A percentile compares a stretch with the other conserved stretches of the same genome.
phyloP scores from a whole-genome alignment of 2,797 vertebrate genomes.

The Acanthis flammea region DNA sequence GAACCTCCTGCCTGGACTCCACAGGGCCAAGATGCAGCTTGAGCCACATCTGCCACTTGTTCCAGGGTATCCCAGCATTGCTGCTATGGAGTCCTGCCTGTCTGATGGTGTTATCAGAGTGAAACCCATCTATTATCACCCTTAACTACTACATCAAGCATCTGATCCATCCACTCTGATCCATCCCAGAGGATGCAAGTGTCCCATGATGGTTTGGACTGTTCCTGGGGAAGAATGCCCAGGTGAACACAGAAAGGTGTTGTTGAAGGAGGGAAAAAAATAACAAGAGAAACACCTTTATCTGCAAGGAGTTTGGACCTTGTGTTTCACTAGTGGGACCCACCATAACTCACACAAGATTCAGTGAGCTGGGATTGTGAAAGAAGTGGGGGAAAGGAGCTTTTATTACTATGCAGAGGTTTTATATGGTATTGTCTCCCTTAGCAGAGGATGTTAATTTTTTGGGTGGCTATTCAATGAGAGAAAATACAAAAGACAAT shows the following conservation, averaged over 20 bases:
- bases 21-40: neutral
- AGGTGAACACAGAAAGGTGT: neutral
- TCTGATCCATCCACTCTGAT: neutral
- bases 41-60: neutral
- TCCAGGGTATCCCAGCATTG: neutral
- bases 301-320: neutral
- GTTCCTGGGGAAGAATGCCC: neutral
- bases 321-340: neutral
- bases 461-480: neutral
- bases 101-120: neutral
- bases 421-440: neutral
- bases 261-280: neutral
- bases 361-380: neutral
- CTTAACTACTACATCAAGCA: neutral
- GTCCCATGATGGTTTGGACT: neutral
- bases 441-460: neutral
- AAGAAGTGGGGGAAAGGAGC: rapidly evolving
- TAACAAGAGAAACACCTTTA: neutral
- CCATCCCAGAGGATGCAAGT: neutral
- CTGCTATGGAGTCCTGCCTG: neutral
- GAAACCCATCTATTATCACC: neutral
- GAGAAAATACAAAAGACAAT: neutral
- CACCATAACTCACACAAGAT: neutral
- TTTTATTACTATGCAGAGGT: neutral
- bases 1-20: neutral